These are phyloP conservation scores for Nemurella pictetii DNA, from an alignment of 2,888 invertebrate species.

Conservation along the genomic window DNA sequence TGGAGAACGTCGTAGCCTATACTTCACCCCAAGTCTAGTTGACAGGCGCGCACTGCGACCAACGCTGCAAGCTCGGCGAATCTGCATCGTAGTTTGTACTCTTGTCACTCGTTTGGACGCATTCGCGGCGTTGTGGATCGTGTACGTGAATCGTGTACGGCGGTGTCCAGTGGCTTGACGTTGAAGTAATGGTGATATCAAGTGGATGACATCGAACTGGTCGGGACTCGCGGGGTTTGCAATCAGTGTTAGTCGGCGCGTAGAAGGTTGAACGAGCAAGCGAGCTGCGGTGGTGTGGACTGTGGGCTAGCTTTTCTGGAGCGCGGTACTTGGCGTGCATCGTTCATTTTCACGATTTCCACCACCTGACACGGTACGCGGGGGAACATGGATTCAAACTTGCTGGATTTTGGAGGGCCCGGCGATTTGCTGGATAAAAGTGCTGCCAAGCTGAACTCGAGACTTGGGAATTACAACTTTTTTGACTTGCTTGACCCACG, in stretches of 20 bases:
- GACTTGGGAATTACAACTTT: not conserved
- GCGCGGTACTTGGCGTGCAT: too few relatives aligned
- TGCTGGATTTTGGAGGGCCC: not conserved
- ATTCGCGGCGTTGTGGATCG: too few relatives aligned
- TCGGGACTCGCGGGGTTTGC: not conserved
- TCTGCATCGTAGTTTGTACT: too few relatives aligned
- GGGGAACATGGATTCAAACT: not conserved
- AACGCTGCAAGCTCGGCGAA: too few relatives aligned
- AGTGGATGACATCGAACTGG: not conserved
- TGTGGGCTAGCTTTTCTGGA: too few relatives aligned
- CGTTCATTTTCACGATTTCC: not conserved
- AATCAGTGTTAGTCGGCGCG: not conserved
- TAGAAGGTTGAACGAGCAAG: not conserved
- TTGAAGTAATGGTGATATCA: not conserved
- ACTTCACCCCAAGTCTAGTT: too few relatives aligned
- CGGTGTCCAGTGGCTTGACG: too few relatives aligned
- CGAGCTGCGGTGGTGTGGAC: not conserved
- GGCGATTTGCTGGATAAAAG: not conserved
- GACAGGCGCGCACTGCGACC: too few relatives aligned
- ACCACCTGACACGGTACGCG: not conserved
- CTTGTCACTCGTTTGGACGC: too few relatives aligned
- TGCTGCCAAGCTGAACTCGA: not conserved
- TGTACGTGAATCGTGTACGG: too few relatives aligned
- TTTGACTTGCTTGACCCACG: not conserved
- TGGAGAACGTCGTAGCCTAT: too few relatives aligned